Conservation (phyloP, 2,113 vertebrate genomes). For the Proteles cristata region DNA sequence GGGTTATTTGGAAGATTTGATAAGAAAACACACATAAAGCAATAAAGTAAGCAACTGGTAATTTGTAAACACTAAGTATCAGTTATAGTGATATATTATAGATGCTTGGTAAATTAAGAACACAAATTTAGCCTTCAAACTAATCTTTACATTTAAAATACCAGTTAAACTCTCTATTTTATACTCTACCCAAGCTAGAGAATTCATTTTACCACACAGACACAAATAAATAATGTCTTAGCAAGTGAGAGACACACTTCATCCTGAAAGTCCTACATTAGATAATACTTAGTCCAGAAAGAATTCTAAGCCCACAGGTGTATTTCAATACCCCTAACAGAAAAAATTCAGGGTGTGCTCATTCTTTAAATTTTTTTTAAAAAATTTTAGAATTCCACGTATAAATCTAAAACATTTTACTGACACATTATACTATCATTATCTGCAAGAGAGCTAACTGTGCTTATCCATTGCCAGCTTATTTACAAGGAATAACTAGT, state of each 20-base stretch:
- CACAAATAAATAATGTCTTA: not conserved
- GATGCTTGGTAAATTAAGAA: constrained; percentile 27
- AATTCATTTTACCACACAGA: not conserved
- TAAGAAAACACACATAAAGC: constrained; percentile 30
- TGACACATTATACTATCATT: not conserved
- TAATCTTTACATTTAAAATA: not conserved
- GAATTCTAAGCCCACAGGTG: not conserved
- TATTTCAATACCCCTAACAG: not conserved
- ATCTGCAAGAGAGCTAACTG: not conserved
- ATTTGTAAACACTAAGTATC: constrained; percentile 50
- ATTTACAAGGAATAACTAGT: not conserved
- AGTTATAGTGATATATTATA: not conserved
- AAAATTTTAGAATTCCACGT: not conserved
- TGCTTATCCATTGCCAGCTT: not conserved
- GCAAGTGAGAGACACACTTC: not conserved
- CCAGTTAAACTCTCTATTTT: too few relatives aligned
- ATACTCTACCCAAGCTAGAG: too few relatives aligned
- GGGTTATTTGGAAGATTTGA: constrained; percentile 23
- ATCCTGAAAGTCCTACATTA: not conserved
- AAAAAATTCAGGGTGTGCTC: not conserved
- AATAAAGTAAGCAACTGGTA: constrained; percentile 27
- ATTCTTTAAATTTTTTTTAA: not conserved
- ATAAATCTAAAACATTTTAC: not conserved
- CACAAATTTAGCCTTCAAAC: constrained; percentile 42
- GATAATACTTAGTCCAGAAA: constrained; percentile 32